These are phyloP conservation scores for Drosophila kambysellisi DNA, from an alignment of 2,888 invertebrate species.

Conservation along the genomic window DNA sequence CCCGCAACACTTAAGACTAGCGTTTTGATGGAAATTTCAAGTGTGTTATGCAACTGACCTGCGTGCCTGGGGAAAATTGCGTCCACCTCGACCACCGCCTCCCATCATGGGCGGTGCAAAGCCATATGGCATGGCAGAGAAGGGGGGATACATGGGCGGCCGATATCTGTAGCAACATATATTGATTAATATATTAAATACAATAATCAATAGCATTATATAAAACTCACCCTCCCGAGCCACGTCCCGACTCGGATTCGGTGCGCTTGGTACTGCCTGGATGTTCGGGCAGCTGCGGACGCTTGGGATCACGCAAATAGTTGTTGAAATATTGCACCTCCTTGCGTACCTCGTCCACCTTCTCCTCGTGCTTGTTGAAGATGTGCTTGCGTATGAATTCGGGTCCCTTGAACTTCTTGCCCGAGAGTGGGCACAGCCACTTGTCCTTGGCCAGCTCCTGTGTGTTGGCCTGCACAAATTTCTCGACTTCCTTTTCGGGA, in stretches of 20 bases:
- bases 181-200: not conserved
- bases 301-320: conserved; percentile 96
- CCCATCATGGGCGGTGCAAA: conserved; percentile 86
- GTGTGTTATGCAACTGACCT: conserved; percentile 55
- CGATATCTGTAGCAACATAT: conserved; percentile 72
- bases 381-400: conserved; percentile 99
- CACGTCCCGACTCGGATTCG: conserved; percentile 77
- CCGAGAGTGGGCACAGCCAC: conserved; percentile 99
- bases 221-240: conserved; percentile 57
- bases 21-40: conserved; percentile 11
- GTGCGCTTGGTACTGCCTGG: conserved; percentile 85
- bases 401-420: conserved; percentile 99
- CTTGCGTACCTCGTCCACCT: conserved; percentile 98
- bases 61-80: conserved; percentile 68
- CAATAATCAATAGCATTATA: too few relatives aligned
- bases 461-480: conserved; percentile 97
- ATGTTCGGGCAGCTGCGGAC: conserved; percentile 97
- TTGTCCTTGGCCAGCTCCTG: conserved; percentile 99
- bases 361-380: conserved; percentile 98
- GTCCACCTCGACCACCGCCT: conserved; percentile 86
- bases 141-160: conserved; percentile 83
- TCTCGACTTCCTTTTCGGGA: conserved; percentile 89
- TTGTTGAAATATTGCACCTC: conserved; percentile 99
- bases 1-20: conserved; percentile 8
- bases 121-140: conserved; percentile 85